Evolutionary conservation across 1,140 invertebrate species (phyloP), one percentile per base, ranked within the genome.

Genomic region (Hypsibius dujardini): DNA sequence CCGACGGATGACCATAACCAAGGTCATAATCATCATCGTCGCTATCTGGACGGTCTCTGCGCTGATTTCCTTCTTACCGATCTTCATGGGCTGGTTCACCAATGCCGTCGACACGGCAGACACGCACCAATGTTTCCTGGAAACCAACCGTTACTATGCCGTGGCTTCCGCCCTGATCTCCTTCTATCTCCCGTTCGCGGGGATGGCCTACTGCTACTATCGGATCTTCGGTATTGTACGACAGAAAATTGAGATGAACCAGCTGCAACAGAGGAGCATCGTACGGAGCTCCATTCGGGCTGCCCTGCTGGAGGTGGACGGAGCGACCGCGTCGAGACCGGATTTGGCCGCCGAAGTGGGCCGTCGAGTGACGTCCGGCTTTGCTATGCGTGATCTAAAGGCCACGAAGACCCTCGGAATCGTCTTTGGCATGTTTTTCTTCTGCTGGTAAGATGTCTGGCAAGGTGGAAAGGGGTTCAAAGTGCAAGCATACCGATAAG

Each of bases 151-250:
- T 79, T 83, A 86, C 7, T 96, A 95, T 78, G 90, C 89, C 1
- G 84, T 94, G 45, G 84, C 95, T 70, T 95, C 91, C 12, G 94
- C 90, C 70, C 88, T 87, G 59, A 91, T 96, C 76, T 94, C 90
- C 0, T 95, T 95, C 78, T 96, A 92, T 92, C 93, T 94, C 77
- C 93, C 93, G 0, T 91, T 90, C 78, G 87, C 88, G 46, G 92
- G 95, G 70, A 95, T 96, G 92, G 85, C 91, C 72, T 88, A 90
- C 76, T 92, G 90, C 2, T 96, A 96, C 76, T 83, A 87, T 69
- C 86, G 88, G 15, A 94, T 95, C 78, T 95, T 91, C 79, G 85
- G 86, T 46, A 67, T 75, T 40, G 70, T 74, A 12, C 70, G 72
- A 14, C 70, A 74, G 45, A 71, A 69, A 46, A 71, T 70, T 46